Conservation (phyloP, 1,140 invertebrate genomes). For the Drosophila murphyi region DNA sequence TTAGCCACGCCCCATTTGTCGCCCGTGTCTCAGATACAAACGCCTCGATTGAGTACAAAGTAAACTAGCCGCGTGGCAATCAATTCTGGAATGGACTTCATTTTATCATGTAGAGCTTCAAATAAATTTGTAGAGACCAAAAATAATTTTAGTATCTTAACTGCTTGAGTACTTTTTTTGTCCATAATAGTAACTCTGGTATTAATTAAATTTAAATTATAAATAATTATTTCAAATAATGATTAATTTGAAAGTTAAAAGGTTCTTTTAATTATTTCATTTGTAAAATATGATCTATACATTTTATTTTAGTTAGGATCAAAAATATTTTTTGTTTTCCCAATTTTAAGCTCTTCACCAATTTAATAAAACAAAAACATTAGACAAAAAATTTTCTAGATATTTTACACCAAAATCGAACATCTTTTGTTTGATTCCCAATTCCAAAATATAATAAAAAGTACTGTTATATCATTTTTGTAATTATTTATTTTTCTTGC, state of each 20-base stretch:
- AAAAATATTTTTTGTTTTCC: too few relatives aligned
- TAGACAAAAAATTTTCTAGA: not conserved
- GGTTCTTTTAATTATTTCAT: too few relatives aligned
- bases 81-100: conserved; percentile 27
- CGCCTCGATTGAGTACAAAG: conserved; percentile 43
- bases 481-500: conserved; percentile 46
- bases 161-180: too few relatives aligned
- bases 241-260: too few relatives aligned
- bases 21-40: conserved; percentile 42
- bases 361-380: not conserved
- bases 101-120: conserved; percentile 1
- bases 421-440: not conserved
- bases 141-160: not conserved
- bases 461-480: conserved; percentile 28
- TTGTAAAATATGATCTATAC: too few relatives aligned
- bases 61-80: conserved; percentile 33
- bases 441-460: not conserved
- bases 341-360: too few relatives aligned
- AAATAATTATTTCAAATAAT: too few relatives aligned
- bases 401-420: not conserved
- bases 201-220: too few relatives aligned
- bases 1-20: conserved; percentile 47
- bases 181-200: too few relatives aligned
- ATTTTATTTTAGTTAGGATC: too few relatives aligned
- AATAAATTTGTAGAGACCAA: not conserved